phyloP scores from a whole-genome alignment of 92 coral and sea anemone genomes.

The Porites cylindrica region DNA sequence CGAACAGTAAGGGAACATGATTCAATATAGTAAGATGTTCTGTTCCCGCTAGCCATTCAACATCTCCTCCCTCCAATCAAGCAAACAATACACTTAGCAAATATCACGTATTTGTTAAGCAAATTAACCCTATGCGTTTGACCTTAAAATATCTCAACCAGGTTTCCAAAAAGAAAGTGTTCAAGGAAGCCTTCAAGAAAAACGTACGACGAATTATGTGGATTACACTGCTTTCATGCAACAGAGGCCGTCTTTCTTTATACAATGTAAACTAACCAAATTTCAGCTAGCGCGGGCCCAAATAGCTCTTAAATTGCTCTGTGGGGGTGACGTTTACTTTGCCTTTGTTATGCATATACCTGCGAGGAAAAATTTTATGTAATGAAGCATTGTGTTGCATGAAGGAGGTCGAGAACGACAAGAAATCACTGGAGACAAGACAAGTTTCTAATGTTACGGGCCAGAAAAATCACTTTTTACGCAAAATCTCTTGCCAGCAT shows the following conservation, averaged over 20 bases:
- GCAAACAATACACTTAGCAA: slow-evolving; percentile 88
- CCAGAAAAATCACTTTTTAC: background rate
- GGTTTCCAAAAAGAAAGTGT: background rate
- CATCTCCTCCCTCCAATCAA: slow-evolving; percentile 95
- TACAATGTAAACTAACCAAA: background rate
- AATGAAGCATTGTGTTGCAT: background rate
- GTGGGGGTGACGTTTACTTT: slow-evolving; percentile 14
- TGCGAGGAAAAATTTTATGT: background rate
- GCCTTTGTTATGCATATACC: slow-evolving; percentile 29
- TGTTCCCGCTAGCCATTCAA: slow-evolving; percentile 71
- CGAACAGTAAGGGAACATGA: slow-evolving; percentile 14
- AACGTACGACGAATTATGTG: background rate
- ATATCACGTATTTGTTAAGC: slow-evolving; percentile 88
- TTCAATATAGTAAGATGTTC: slow-evolving; percentile 56
- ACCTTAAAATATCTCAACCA: slow-evolving; percentile 20
- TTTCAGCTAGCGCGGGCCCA: background rate
- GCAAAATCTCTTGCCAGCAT: too few relatives aligned
- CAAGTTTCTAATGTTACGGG: background rate
- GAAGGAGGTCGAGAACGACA: background rate
- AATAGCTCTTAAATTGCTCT: background rate
- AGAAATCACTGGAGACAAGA: background rate
- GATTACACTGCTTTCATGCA: background rate
- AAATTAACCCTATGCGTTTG: slow-evolving; percentile 66
- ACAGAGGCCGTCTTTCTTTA: background rate
- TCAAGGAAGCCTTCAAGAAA: background rate